Conservation (phyloP, 2,797 vertebrate species). For the Eleutherodactylus coqui region DNA sequence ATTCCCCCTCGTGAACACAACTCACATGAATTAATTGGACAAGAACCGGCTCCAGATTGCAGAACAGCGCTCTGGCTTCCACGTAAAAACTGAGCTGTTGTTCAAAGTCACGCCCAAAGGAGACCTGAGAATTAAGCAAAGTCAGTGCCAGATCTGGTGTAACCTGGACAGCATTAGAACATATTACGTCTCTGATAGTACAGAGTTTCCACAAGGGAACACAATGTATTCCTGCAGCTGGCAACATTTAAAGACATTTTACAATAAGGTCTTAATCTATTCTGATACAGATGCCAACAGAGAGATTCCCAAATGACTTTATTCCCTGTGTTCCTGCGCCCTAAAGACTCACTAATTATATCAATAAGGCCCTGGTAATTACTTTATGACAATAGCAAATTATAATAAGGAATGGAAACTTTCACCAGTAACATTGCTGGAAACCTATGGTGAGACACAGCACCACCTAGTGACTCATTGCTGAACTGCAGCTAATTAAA, state of each 20-base stretch:
- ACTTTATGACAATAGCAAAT: background rate
- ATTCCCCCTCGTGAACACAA: conserved; percentile 5
- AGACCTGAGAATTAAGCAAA: conserved; percentile 79
- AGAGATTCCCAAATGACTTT: background rate
- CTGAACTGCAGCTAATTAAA: background rate
- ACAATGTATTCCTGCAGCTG: background rate
- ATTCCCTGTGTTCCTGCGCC: background rate
- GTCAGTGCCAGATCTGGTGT: background rate
- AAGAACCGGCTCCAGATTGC: conserved; percentile 93
- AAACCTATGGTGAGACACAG: background rate
- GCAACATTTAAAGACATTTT: background rate
- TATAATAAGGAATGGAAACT: background rate
- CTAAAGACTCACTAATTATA: background rate
- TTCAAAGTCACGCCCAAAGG: conserved; percentile 96
- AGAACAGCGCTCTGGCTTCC: conserved; percentile 93
- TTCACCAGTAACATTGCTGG: background rate
- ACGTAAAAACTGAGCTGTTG: conserved; percentile 98
- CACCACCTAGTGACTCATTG: conserved; percentile 15
- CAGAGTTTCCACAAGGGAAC: background rate
- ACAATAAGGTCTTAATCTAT: background rate
- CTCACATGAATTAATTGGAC: conserved; percentile 95
- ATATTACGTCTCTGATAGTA: background rate
- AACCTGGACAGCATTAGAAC: background rate
- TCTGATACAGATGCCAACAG: too few relatives aligned
- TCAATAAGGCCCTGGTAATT: background rate